Evolutionary conservation across 1,140 invertebrate species (phyloP), one percentile per base, ranked within the genome.

Genomic region (Acromyrmex echinatior): DNA sequence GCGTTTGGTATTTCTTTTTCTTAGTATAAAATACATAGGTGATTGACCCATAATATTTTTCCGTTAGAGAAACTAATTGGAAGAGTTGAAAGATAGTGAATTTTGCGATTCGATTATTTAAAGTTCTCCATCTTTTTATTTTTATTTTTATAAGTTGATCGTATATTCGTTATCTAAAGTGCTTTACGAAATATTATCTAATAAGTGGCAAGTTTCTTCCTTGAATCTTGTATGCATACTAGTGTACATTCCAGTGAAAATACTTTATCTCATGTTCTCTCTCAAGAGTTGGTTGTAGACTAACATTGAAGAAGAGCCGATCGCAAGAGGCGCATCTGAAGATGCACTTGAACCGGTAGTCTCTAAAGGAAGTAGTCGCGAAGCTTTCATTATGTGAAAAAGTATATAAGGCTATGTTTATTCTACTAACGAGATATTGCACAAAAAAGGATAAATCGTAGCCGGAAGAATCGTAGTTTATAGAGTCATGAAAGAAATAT

Each of bases 251-350:
- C 56, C 51, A 60, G 35, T 58, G 65, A 81, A 81, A 68, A 71
- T 56, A 81, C 58, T 71, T 81, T 51, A 53, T 70, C 78, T 39
- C 66, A 31, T 58, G 35, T 60, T n/a, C 35, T 71, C 49, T 51
- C 21, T 81, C 79, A 18, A 81, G 79, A 81, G 79, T 71, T 16
- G 14, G 7, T 81, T 71, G 21, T 70, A 28, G 51, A 49, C 65
- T 10, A 81, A 81, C 65, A 81, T 58, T 16, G 65, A 68, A 81
- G 78, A 70, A 60, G 79, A 70, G 78, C 7, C 49, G 45, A 0
- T 80, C 51, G 16, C 14, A 49, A 80, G 28, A 66, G 25, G 45
- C 10, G 39, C 62, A 21, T 71, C 65, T 70, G 51, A 81, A 81
- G 78, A 81, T 39, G 35, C 62, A 39, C 49, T 70, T 21, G 65